Percentiles rank a stretch among this genome's conserved stretches.
Evolutionary conservation across 2,797 vertebrate genomes (phyloP).

Genomic region (Oophaga sylvatica): DNA sequence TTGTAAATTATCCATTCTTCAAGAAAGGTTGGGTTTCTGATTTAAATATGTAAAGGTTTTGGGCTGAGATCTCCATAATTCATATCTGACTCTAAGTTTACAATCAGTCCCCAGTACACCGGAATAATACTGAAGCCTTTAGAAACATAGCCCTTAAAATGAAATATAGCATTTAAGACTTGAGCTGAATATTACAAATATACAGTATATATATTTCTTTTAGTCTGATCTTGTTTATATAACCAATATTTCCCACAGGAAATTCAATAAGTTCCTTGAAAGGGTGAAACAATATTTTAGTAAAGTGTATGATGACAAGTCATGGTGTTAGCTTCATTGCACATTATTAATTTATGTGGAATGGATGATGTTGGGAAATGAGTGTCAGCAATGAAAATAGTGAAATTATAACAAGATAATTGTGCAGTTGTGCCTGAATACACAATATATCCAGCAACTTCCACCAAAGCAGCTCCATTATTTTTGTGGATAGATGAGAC

Average conservation of each 20-base stretch:
- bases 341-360: conserved; percentile 48
- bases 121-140: background rate
- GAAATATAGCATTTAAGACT: background rate
- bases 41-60: background rate
- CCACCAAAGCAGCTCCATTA: background rate
- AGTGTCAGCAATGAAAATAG: conserved; percentile 19
- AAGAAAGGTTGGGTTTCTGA: background rate
- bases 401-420: conserved; percentile 27
- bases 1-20: background rate
- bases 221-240: conserved; percentile 33
- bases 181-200: background rate
- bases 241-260: conserved; percentile 34
- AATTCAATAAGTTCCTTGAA: conserved; percentile 36
- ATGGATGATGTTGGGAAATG: conserved; percentile 35
- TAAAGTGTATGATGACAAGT: conserved; percentile 19
- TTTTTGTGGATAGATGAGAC: background rate
- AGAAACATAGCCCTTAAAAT: background rate
- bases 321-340: conserved; percentile 33
- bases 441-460: background rate
- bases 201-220: background rate
- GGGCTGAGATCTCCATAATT: background rate
- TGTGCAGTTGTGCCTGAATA: conserved; percentile 28
- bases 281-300: conserved; percentile 40
- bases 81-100: background rate
- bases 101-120: background rate